Conservation (phyloP, 1,140 invertebrate genomes). For the Drosophila arawakana region DNA sequence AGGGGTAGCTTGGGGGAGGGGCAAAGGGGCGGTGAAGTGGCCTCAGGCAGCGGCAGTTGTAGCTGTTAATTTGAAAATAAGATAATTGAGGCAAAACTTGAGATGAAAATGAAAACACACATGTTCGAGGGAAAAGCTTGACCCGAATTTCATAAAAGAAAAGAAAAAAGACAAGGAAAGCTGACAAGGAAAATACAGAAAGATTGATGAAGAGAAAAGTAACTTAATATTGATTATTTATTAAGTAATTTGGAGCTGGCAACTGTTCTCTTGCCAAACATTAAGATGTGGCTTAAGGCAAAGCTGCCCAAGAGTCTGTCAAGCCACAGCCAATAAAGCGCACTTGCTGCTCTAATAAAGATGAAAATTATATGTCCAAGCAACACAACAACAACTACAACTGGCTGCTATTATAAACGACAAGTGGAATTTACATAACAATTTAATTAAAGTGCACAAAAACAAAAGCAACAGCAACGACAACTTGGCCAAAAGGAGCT, state of each 20-base stretch:
- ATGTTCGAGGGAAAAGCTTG: constrained; percentile 45
- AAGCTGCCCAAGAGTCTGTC: constrained; percentile 2
- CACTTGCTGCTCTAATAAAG: constrained; percentile 69
- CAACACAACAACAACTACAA: constrained; percentile 20
- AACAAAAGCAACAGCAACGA: constrained; percentile 11
- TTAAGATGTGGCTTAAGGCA: constrained; percentile 13
- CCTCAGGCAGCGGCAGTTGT: constrained; percentile 54
- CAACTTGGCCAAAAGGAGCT: constrained; percentile 45
- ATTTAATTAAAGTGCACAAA: constrained; percentile 73
- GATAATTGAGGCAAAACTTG: constrained; percentile 53
- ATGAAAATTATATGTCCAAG: constrained; percentile 66
- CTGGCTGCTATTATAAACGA: constrained; percentile 50
- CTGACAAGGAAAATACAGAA: constrained; percentile 8
- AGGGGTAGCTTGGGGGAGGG: too few relatives aligned
- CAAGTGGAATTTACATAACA: constrained; percentile 79
- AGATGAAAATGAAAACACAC: constrained; percentile 53
- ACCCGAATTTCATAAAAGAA: constrained; percentile 49
- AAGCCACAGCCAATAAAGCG: constrained; percentile 43
- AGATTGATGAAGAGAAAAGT: neutral
- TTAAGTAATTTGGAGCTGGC: constrained; percentile 17
- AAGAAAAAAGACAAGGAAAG: constrained; percentile 1
- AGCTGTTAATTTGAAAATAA: constrained; percentile 77
- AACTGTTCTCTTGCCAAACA: constrained; percentile 11
- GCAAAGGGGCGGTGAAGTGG: neutral
- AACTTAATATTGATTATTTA: constrained; percentile 2